Base-by-base conservation (phyloP, 37 sponge, comb jelly and placozoan genomes). In the Lycopodina hypogea region DNA sequence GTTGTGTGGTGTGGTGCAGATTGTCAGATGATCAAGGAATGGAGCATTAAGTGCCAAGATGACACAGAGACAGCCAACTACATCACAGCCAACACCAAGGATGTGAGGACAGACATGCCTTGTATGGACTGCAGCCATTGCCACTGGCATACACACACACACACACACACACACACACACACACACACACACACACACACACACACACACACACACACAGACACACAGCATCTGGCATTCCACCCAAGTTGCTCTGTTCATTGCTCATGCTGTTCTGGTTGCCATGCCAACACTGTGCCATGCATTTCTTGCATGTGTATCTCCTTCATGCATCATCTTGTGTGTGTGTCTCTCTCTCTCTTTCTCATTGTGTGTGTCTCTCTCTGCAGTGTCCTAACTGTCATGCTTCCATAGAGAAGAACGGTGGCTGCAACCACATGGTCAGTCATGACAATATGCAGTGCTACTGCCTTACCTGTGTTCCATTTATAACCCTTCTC, bases 401-500 rank as follows among this genome's bases (percentile, higher is more conserved):
- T 87, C 72, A 80, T 39, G 66, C 85, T 24, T 71, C 81, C 40
- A 96, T 96, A 78, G 96, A 96, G 72, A 96, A 96, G 86, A 92
- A 84, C 57, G 96, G 96, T 9, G 96, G 96, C 24, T 96, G 96
- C 67, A 96, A 96, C 63, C 96, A 96, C 85, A 96, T 96, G 90
- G 84, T 92, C 62, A 76, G 92, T 30, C 2, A 52, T 56, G 36
- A 32, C 42, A 22, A 12, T 9, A 45, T 45, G 8, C 4, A 9
- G 8, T 45, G 9, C 9, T 45, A 45, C 8, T 45, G 48, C 4
- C 48, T n/a, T n/a, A n/a, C n/a, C n/a, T n/a, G 34, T 60, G 45
- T 71, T 52, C 8, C 22, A 22, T 71, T 8, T 19, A 19, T 53
- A 53, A 53, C 12, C 55, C 24, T 56, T 38, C 41, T 37, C 42